Percentiles rank a stretch among this genome's conserved stretches.
phyloP scores from a whole-genome alignment of 2,113 vertebrate genomes.

The Leucopsar rothschildi region DNA sequence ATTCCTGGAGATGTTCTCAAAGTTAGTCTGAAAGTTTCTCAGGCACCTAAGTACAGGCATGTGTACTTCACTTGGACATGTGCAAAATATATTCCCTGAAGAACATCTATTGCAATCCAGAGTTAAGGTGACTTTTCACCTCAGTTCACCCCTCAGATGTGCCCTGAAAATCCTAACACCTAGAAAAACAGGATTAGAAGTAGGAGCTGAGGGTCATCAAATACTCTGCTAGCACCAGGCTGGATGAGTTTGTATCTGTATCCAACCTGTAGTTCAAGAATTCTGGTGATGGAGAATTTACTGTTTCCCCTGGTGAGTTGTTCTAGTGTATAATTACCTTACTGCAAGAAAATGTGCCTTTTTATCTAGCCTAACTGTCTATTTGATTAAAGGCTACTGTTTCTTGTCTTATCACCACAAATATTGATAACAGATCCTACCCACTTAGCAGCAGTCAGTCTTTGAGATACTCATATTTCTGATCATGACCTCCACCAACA shows the following conservation, averaged over 20 bases:
- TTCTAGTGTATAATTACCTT: not conserved
- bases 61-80: not conserved
- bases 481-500: not conserved
- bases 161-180: not conserved
- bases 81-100: not conserved
- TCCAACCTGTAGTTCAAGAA: not conserved
- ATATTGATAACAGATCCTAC: not conserved
- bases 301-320: not conserved
- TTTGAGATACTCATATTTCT: not conserved
- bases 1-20: not conserved
- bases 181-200: not conserved
- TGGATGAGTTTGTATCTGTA: not conserved
- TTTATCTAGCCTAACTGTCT: not conserved
- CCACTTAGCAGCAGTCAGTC: not conserved
- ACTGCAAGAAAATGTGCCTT: not conserved
- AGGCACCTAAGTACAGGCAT: not conserved
- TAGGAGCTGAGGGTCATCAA: not conserved
- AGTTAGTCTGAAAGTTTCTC: not conserved
- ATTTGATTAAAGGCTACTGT: not conserved
- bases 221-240: not conserved
- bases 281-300: not conserved
- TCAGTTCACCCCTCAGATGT: not conserved
- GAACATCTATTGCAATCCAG: not conserved
- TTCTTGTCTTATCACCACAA: not conserved
- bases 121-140: not conserved